Percentiles rank a stretch among this genome's conserved stretches.
Conservation (phyloP, 2,888 invertebrate species). For the Mechanitis mazaeus region DNA sequence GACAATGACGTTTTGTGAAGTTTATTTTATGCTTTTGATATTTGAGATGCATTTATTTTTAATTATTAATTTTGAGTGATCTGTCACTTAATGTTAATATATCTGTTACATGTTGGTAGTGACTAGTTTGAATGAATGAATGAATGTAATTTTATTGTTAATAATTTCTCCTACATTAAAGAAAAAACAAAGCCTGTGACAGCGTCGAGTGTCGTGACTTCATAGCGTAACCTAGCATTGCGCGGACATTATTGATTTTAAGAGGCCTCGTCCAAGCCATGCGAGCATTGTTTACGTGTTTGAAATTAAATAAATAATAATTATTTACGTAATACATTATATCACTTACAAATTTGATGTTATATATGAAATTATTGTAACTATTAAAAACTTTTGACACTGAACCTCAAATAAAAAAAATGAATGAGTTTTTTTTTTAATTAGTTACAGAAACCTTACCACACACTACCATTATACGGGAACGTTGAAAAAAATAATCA, state of each 20-base stretch:
- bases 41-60: too few species aligned
- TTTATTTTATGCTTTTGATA: too few species aligned
- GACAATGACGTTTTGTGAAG: too few species aligned
- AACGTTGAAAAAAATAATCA: slow-evolving; percentile 28
- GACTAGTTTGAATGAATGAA: too few species aligned
- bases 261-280: slow-evolving; percentile 41
- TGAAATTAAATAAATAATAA: slow-evolving; percentile 28
- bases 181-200: neutral
- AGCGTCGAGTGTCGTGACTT: slow-evolving; percentile 16
- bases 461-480: slow-evolving; percentile 29
- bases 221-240: slow-evolving; percentile 40
- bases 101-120: too few species aligned
- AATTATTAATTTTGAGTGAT: too few species aligned
- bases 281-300: slow-evolving; percentile 49
- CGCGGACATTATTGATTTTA: slow-evolving; percentile 70
- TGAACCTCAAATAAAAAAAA: neutral
- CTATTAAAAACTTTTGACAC: neutral
- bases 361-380: neutral
- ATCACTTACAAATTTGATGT: neutral
- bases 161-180: too few species aligned
- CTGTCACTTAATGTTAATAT: too few species aligned
- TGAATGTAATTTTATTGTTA: neutral
- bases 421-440: slow-evolving; percentile 5
- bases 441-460: slow-evolving; percentile 24
- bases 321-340: slow-evolving; percentile 2